A percentile compares a stretch with the other conserved stretches of the same genome.
These are phyloP conservation scores for Dromococcyx pavoninus DNA, from an alignment of 2,797 vertebrate genomes.

Conservation along the genomic window DNA sequence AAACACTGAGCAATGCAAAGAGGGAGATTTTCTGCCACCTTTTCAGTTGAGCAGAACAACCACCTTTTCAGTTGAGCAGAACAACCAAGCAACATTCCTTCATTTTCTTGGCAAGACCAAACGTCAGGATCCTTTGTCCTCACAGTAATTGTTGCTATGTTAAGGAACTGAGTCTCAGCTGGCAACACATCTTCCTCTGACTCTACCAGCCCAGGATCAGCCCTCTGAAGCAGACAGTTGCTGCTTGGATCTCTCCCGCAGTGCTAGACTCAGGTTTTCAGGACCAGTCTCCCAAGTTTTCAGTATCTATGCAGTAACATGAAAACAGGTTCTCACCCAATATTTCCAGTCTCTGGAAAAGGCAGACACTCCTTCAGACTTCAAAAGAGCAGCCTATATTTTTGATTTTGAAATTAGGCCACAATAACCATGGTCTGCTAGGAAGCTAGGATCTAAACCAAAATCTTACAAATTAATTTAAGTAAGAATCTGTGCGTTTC, in stretches of 20 bases:
- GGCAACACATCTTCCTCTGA: neutral
- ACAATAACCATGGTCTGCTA: neutral
- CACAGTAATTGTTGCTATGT: neutral
- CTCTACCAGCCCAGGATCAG: neutral
- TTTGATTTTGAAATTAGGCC: neutral
- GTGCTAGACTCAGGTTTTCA: neutral
- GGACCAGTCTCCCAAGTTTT: neutral
- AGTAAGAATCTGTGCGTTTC: neutral
- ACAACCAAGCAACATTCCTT: no score
- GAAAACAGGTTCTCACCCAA: neutral
- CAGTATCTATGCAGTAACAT: neutral
- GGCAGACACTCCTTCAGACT: neutral
- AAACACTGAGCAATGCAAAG: neutral
- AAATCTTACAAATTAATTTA: neutral
- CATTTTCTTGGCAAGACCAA: neutral
- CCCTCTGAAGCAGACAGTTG: neutral
- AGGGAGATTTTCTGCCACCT: neutral
- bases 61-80: neutral
- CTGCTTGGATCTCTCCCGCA: neutral
- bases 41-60: neutral
- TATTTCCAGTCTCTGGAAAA: neutral
- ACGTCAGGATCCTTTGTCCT: neutral
- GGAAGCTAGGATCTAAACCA: neutral
- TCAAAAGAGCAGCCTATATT: neutral
- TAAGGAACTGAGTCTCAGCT: neutral